A percentile compares a stretch with the other conserved stretches of the same genome.
phyloP scores from a whole-genome alignment of 2,113 vertebrate genomes.

The Tachuris rubrigastra region DNA sequence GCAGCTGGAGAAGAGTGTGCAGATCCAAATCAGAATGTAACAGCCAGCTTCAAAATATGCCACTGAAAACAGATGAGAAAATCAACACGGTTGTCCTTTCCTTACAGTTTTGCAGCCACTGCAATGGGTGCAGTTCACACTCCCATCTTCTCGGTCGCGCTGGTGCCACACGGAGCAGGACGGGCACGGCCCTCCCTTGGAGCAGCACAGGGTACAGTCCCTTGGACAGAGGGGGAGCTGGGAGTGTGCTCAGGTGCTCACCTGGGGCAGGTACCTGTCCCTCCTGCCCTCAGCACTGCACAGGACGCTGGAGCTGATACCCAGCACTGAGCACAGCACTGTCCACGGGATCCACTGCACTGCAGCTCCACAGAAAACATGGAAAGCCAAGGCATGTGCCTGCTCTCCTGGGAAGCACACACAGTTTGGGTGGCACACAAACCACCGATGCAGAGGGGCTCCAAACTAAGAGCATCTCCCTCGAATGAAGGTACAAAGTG shows the following conservation, averaged over 20 bases:
- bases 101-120: background rate
- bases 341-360: rapidly evolving
- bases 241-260: background rate
- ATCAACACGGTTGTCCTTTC: background rate
- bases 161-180: background rate
- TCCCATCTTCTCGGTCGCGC: rapidly evolving
- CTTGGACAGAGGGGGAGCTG: background rate
- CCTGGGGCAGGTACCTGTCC: background rate
- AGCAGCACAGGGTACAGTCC: rapidly evolving
- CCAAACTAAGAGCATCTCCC: background rate
- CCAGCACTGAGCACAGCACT: rapidly evolving
- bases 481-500: conserved; percentile 24
- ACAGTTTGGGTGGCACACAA: background rate
- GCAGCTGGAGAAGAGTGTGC: background rate
- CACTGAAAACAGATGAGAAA: background rate
- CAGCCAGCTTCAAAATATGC: background rate
- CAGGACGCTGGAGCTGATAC: background rate
- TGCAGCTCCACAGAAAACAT: background rate
- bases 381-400: background rate
- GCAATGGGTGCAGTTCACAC: background rate
- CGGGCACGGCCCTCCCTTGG: rapidly evolving
- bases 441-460: background rate
- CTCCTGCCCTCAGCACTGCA: background rate
- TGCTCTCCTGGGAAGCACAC: background rate
- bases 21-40: background rate